Conservation (phyloP, 2,888 invertebrate species). For the Leptogaster cylindrica region DNA sequence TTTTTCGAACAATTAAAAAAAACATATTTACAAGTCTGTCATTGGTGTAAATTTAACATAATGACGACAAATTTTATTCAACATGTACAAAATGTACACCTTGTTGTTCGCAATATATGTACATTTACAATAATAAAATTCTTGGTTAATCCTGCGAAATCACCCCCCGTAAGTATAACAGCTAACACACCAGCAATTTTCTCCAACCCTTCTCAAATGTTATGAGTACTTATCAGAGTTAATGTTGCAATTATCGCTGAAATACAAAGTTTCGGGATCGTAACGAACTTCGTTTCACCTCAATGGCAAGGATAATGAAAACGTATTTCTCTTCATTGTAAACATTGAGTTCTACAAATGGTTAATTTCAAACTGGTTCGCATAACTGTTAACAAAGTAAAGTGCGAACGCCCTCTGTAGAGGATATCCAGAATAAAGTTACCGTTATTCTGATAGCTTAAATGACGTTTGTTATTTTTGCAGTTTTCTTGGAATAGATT, state of each 20-base stretch:
- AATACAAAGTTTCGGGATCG: constrained; percentile 34
- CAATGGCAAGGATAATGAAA: constrained; percentile 38
- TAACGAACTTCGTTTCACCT: constrained; percentile 32
- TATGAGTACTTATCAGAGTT: constrained; percentile 33
- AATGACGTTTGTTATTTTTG: too few species aligned
- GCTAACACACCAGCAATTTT: constrained; percentile 10
- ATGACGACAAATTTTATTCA: too few species aligned
- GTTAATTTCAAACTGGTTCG: constrained; percentile 32
- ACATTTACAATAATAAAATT: too few species aligned
- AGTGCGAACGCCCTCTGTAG: constrained; percentile 19
- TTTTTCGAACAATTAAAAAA: too few species aligned
- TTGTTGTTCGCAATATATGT: too few species aligned
- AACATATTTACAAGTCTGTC: too few species aligned
- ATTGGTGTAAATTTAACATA: too few species aligned
- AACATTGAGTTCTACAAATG: constrained; percentile 25
- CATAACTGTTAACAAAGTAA: constrained; percentile 13
- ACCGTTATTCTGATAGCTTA: too few species aligned
- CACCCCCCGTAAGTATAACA: constrained; percentile 3
- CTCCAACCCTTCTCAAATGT: constrained; percentile 29
- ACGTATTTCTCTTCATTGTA: constrained; percentile 18
- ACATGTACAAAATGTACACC: too few species aligned
- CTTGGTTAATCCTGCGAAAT: constrained; percentile 25
- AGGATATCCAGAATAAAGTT: constrained; percentile 9
- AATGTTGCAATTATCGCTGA: constrained; percentile 38
- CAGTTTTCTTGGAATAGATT: too few species aligned